phyloP scores from a whole-genome alignment of 2,888 invertebrate genomes.

The Eupithecia subfuscata region DNA sequence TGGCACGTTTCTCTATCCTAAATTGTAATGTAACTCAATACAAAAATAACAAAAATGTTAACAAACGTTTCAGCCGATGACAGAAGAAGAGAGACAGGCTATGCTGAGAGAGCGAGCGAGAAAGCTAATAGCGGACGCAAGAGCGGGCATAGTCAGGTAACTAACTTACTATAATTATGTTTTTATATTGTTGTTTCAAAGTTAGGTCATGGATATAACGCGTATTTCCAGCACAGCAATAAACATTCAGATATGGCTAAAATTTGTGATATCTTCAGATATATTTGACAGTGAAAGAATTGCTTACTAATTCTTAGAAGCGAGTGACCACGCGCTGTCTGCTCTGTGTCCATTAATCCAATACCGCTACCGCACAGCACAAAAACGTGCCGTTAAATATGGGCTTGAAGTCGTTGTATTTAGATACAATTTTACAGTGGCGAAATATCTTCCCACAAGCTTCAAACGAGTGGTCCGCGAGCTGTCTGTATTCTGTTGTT shows the following conservation, averaged over 20 bases:
- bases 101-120: constrained; percentile 94
- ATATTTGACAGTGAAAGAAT: too few relatives aligned
- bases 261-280: too few relatives aligned
- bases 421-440: not conserved
- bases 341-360: too few relatives aligned
- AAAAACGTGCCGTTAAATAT: too few relatives aligned
- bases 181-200: constrained; percentile 1
- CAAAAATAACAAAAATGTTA: not conserved
- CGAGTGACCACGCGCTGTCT: too few relatives aligned
- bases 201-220: not conserved
- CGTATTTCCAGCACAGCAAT: too few relatives aligned
- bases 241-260: too few relatives aligned
- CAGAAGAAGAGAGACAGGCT: constrained; percentile 93
- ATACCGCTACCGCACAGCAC: too few relatives aligned
- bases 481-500: not conserved
- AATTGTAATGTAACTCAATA: not conserved
- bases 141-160: constrained; percentile 81
- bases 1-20: not conserved
- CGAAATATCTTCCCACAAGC: not conserved
- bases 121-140: constrained; percentile 93
- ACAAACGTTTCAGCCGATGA: constrained; percentile 72
- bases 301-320: too few relatives aligned
- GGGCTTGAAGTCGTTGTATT: too few relatives aligned
- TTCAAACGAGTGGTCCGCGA: too few relatives aligned
- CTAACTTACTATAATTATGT: not conserved